Conservation (phyloP, 37 sponge, comb jelly and placozoan species). For the Spongia lamella region DNA sequence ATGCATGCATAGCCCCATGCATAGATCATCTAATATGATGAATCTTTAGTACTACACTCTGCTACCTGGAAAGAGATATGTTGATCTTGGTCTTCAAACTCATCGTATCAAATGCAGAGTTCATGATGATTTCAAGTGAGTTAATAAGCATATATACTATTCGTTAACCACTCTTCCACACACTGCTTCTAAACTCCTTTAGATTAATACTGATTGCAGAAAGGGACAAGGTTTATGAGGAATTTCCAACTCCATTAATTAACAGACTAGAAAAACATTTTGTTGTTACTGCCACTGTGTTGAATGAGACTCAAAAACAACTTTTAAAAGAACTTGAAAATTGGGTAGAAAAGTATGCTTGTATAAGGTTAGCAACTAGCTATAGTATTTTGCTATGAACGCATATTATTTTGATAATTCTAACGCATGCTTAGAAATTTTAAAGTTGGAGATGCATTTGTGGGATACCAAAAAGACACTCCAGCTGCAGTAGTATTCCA, state of each 20-base stretch:
- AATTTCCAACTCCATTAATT: constrained; percentile 79
- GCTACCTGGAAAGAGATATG: constrained; percentile 34
- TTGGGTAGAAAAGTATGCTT: constrained; percentile 17
- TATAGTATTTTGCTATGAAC: no score
- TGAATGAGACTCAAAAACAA: constrained; percentile 7
- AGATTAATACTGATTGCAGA: constrained; percentile 56
- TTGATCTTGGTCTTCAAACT: constrained; percentile 62
- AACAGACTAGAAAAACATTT: constrained; percentile 80
- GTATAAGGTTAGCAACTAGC: no score
- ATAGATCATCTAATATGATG: background rate
- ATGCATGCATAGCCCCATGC: no score
- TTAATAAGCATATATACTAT: no score
- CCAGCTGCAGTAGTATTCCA: constrained; percentile 15
- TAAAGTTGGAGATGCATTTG: constrained; percentile 19
- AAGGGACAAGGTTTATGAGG: constrained; percentile 45
- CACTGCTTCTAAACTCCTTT: background rate
- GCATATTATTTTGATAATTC: no score
- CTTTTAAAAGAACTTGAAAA: background rate
- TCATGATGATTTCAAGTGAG: constrained; percentile 43
- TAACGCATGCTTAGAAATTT: no score
- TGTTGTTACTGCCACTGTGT: constrained; percentile 37
- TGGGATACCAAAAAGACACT: constrained; percentile 14
- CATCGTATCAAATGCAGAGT: constrained; percentile 68
- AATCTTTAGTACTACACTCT: background rate
- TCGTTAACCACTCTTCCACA: no score